Conservation (phyloP, 2,888 invertebrate genomes). For the Zygaena filipendulae region DNA sequence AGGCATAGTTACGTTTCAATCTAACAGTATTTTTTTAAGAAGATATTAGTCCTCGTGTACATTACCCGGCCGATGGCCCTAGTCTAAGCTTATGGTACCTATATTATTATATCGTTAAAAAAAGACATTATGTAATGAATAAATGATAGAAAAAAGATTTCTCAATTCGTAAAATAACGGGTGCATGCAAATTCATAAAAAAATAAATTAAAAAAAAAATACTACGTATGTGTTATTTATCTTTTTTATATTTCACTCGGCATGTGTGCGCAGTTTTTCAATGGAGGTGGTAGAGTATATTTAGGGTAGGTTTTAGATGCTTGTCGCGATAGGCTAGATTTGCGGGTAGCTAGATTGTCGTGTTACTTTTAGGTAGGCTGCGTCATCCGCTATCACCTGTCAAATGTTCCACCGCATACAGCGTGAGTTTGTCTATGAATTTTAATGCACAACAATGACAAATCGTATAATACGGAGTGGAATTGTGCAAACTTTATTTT, state of each 20-base stretch:
- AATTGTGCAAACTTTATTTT: slow-evolving; percentile 63
- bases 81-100: slow-evolving; percentile 53
- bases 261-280: slow-evolving; percentile 56
- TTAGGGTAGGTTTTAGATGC: slow-evolving; percentile 15
- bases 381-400: too few species aligned
- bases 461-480: slow-evolving; percentile 41
- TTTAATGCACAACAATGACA: slow-evolving; percentile 53
- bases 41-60: slow-evolving; percentile 68
- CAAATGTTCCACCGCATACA: slow-evolving; percentile 8
- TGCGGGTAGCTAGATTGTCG: slow-evolving; percentile 31
- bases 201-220: too few species aligned
- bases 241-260: slow-evolving; percentile 67
- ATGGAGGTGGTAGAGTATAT: slow-evolving; percentile 32
- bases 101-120: slow-evolving; percentile 58
- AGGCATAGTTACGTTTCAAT: slow-evolving; percentile 68
- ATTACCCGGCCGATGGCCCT: slow-evolving; percentile 54
- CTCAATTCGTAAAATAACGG: slow-evolving; percentile 64
- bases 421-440: slow-evolving; percentile 9
- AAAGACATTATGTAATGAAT: slow-evolving; percentile 61
- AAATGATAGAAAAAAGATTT: slow-evolving; percentile 60
- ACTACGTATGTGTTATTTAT: slow-evolving; percentile 67
- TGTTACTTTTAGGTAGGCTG: too few species aligned
- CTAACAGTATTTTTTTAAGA: slow-evolving; percentile 70
- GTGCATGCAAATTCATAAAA: slow-evolving; percentile 65
- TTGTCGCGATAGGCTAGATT: slow-evolving; percentile 17